Base-by-base conservation (phyloP, 2,888 invertebrate species). In the Patella caerulea region DNA sequence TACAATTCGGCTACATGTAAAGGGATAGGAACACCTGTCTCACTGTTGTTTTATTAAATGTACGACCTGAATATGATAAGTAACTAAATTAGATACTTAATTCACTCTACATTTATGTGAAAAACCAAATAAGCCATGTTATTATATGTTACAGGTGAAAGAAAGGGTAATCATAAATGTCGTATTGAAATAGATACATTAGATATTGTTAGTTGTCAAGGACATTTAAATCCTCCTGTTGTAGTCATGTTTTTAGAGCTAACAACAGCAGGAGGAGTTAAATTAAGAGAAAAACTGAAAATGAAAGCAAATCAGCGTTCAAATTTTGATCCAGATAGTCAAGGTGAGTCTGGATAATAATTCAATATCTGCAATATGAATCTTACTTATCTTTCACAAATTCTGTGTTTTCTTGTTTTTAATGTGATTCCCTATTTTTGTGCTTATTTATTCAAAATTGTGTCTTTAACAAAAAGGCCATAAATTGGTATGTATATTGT, bases 191-290 rank as follows among this genome's bases (percentile, higher is more conserved):
- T 65, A 24, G 19, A 80, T 72, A 84, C 85, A 2, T 71, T 79
- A 34, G 88, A 89, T 45, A 84, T 89, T 45, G 79, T 83, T 45
- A 82, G 83, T 74, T 87, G 87, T 76, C 78, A 86, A 85, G 94
- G 94, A 72, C 95, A 96, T 92, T 96, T 96, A 92, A 95, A 95
- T 4, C 95, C 94, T 91, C 92, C 93, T 1, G 92, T 96, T 90
- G 95, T 96, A 9, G 95, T 96, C 2, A 92, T 97, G 83, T 96
- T 97, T 92, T 93, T 97, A 85, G 96, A 96, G 87, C 94, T 95
- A 19, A 94, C 94, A 84, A 94, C 94, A 76, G 93, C 92, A 72
- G 94, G 95, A 89, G 96, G 95, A 19, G 92, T 92, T 52, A 94
- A 94, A 85, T 94, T 97, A 76, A 93, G 96, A 76, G 94, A 94